Conservation (phyloP, 2,888 invertebrate genomes). For the Ecliptopera silaceata region DNA sequence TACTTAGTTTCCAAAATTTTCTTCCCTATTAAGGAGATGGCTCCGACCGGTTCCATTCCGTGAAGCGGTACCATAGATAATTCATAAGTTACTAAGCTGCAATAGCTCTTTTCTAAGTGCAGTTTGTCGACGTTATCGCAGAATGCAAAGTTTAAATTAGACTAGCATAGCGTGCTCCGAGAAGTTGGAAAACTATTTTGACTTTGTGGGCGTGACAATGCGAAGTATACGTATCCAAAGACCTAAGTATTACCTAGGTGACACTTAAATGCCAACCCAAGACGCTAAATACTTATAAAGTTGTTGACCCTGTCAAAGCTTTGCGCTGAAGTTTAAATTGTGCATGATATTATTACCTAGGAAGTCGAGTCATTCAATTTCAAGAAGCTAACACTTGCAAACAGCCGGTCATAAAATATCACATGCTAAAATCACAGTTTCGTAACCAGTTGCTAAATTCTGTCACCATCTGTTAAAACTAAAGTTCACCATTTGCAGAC, state of each 20-base stretch:
- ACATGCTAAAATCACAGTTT: constrained; percentile 13
- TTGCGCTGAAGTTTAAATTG: too few relatives aligned
- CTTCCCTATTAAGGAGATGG: not conserved
- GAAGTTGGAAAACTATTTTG: constrained; percentile 1
- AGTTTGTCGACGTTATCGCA: constrained; percentile 8
- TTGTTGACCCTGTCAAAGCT: too few relatives aligned
- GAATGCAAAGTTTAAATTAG: constrained; percentile 8
- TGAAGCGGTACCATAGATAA: not conserved
- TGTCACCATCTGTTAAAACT: constrained; percentile 4
- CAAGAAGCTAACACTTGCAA: not conserved
- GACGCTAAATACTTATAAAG: too few relatives aligned
- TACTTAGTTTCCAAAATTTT: not conserved
- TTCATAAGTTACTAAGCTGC: constrained; percentile 1
- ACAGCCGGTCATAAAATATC: constrained; percentile 5
- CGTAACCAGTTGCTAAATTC: constrained; percentile 23
- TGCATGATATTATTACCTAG: too few relatives aligned
- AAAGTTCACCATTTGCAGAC: not conserved
- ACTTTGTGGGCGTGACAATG: constrained; percentile 8
- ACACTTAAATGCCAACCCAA: too few relatives aligned
- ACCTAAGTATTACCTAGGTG: too few relatives aligned
- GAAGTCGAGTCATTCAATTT: not conserved
- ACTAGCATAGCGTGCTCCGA: not conserved
- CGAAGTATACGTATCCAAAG: too few relatives aligned
- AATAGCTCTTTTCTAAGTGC: not conserved
- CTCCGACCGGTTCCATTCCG: not conserved